These are phyloP conservation scores for Drosophila affinis DNA, from an alignment of 2,888 invertebrate species.

Conservation along the genomic window DNA sequence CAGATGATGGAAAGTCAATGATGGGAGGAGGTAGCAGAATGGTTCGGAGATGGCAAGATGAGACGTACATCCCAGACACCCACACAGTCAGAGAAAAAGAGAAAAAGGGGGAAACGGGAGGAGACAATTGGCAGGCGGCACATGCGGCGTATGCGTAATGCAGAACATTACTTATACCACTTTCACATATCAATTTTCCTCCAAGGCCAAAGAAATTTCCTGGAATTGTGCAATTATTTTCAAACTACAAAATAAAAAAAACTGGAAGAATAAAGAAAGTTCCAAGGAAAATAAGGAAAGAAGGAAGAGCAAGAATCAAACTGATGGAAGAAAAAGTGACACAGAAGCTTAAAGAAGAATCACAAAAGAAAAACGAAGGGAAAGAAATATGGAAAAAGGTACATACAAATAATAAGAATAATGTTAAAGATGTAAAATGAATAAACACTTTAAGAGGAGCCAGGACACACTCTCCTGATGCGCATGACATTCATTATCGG, in stretches of 20 bases:
- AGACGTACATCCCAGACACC: conserved; percentile 11
- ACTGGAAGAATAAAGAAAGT: background rate
- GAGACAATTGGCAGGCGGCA: conserved; percentile 15
- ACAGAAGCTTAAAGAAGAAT: background rate
- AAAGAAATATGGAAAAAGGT: too few species aligned
- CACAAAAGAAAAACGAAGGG: too few species aligned
- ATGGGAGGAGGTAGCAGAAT: conserved; percentile 25
- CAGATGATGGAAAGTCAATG: background rate
- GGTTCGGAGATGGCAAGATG: background rate
- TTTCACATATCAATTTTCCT: conserved; percentile 8
- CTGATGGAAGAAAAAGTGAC: too few species aligned
- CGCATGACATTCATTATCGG: too few species aligned
- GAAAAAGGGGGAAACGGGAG: conserved; percentile 3
- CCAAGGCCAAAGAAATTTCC: conserved; percentile 1
- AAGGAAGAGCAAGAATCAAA: background rate
- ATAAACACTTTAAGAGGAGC: too few species aligned
- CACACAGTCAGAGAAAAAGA: conserved; percentile 3
- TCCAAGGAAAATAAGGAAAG: background rate
- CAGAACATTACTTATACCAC: conserved; percentile 9
- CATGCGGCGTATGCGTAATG: conserved; percentile 43
- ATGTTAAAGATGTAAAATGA: background rate
- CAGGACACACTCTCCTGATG: too few species aligned
- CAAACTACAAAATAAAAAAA: background rate
- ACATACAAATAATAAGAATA: too few species aligned
- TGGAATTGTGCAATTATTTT: background rate